These are phyloP conservation scores for Metaphire vulgaris DNA, from an alignment of 1,140 invertebrate species.

Conservation along the genomic window DNA sequence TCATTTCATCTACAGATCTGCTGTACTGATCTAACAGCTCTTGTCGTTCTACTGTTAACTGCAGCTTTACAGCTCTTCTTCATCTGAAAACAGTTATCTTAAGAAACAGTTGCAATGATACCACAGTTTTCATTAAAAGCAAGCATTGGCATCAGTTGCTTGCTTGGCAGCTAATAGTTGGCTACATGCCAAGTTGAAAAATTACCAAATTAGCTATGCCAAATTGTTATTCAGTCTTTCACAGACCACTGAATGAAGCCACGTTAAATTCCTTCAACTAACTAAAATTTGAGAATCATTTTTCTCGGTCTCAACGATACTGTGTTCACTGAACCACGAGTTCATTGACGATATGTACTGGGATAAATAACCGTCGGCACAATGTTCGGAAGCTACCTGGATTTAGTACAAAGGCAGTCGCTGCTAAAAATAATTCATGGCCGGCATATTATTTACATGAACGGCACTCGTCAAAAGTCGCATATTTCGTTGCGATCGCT, in stretches of 20 bases:
- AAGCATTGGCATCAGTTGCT: no score
- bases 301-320: no score
- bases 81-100: no score
- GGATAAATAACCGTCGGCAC: background rate
- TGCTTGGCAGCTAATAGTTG: no score
- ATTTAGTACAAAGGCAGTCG: background rate
- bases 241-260: background rate
- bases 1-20: no score
- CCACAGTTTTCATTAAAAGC: no score
- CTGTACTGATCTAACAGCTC: no score
- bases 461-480: background rate
- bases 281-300: background rate
- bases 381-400: background rate
- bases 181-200: no score
- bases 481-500: background rate
- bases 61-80: no score
- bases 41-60: no score
- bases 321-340: background rate
- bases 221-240: background rate
- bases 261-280: background rate
- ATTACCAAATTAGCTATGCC: background rate
- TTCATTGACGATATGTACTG: background rate
- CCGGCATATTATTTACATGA: background rate
- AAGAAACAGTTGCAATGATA: no score
- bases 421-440: background rate